Percentiles rank a stretch among this genome's conserved stretches.
phyloP scores from a whole-genome alignment of 2,888 invertebrate species.

The Pantelozetes paolii region DNA sequence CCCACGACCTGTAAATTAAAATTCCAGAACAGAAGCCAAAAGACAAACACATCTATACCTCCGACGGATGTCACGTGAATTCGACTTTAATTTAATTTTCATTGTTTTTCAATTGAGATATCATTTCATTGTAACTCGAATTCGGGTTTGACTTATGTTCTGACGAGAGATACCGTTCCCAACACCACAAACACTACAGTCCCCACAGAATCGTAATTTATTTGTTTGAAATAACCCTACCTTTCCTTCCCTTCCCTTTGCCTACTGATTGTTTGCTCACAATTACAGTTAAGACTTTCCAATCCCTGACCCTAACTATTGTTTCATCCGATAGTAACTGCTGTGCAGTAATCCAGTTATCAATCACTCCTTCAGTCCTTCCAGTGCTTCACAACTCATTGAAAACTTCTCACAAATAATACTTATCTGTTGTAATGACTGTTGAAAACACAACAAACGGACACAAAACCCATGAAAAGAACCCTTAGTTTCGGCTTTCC shows the following conservation, averaged over 20 bases:
- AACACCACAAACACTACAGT: too few relatives aligned
- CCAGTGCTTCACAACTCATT: constrained; percentile 2
- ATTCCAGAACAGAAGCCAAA: constrained; percentile 27
- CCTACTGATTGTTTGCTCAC: not conserved
- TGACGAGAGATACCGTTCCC: too few relatives aligned
- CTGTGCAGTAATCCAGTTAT: constrained; percentile 25
- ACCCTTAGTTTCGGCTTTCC: not conserved
- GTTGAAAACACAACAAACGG: too few relatives aligned
- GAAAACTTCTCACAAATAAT: not conserved
- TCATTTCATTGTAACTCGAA: not conserved
- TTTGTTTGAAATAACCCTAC: too few relatives aligned
- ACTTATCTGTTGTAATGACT: constrained; percentile 16
- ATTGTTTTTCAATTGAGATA: not conserved
- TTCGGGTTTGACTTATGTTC: not conserved
- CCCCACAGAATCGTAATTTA: too few relatives aligned
- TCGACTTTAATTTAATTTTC: constrained; percentile 11
- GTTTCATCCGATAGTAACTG: not conserved
- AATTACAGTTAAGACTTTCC: not conserved
- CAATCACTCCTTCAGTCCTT: not conserved
- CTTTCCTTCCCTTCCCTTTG: too few relatives aligned
- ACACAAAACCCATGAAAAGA: not conserved
- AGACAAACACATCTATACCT: constrained; percentile 23
- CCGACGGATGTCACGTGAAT: constrained; percentile 30
- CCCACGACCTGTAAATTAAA: constrained; percentile 2
- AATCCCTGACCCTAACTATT: not conserved